Percentiles rank a stretch among this genome's conserved stretches.
Evolutionary conservation across 2,888 invertebrate species (phyloP).

Genomic region (Nymphalis c-album): DNA sequence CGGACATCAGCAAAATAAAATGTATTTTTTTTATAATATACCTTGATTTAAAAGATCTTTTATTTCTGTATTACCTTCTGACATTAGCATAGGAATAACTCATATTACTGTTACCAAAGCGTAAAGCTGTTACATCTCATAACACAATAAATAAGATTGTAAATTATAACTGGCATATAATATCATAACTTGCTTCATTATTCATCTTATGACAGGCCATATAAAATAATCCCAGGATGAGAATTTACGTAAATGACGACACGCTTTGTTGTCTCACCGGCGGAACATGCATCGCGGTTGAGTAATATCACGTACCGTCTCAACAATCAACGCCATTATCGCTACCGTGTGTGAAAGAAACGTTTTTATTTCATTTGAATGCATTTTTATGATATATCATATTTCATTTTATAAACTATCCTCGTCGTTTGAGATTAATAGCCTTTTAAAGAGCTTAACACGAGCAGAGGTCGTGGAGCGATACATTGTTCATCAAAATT

Average conservation of each 20-base stretch:
- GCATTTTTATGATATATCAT: neutral
- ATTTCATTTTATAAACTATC: too few relatives aligned
- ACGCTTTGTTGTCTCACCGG: conserved; percentile 8
- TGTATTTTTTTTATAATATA: too few relatives aligned
- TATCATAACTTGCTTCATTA: conserved; percentile 7
- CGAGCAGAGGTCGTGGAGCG: too few relatives aligned
- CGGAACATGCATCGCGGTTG: conserved; percentile 7
- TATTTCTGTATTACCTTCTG: neutral
- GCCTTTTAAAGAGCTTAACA: neutral
- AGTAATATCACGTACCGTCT: neutral
- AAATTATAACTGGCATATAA: conserved; percentile 8
- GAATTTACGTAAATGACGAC: conserved; percentile 11
- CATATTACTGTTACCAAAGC: neutral
- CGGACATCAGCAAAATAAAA: too few relatives aligned
- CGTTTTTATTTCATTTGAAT: neutral
- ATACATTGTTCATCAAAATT: too few relatives aligned
- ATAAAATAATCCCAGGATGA: conserved; percentile 11
- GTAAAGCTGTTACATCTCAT: neutral
- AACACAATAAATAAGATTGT: neutral
- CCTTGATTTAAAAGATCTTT: neutral
- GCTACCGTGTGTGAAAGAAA: neutral
- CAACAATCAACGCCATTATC: neutral
- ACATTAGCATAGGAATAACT: neutral
- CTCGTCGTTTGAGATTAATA: neutral
- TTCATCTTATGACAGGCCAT: conserved; percentile 10